These are phyloP conservation scores for Melieria picta DNA, from an alignment of 2,888 invertebrate species.

Conservation along the genomic window DNA sequence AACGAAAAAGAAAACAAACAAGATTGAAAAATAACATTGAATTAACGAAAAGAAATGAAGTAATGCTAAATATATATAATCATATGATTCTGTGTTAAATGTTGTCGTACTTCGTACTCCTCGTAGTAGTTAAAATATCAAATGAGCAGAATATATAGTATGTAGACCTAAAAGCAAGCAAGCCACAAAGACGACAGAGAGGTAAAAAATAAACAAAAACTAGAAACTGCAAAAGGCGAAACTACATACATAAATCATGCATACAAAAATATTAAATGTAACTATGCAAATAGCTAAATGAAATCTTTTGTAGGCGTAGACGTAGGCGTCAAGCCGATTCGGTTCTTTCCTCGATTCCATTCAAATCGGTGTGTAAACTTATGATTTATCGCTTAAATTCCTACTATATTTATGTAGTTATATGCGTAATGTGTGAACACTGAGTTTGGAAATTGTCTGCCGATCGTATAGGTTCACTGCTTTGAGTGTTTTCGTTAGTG, in stretches of 20 bases:
- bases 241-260: neutral
- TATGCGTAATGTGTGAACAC: too few relatives aligned
- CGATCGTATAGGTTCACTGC: too few relatives aligned
- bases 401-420: too few relatives aligned
- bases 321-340: too few relatives aligned
- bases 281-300: constrained; percentile 23
- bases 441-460: too few relatives aligned
- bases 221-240: neutral
- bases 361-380: too few relatives aligned
- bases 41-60: neutral
- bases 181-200: neutral
- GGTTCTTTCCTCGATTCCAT: too few relatives aligned
- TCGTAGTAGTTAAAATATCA: constrained; percentile 53
- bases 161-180: constrained; percentile 1
- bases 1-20: neutral
- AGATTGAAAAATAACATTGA: neutral
- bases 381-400: too few relatives aligned
- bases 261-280: constrained; percentile 8
- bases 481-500: too few relatives aligned
- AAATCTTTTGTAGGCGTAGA: constrained; percentile 21
- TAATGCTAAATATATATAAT: constrained; percentile 41
- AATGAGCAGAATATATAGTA: constrained; percentile 22
- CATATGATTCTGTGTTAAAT: constrained; percentile 60
- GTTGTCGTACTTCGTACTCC: constrained; percentile 59
- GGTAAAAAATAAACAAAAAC: neutral